Percentiles rank a stretch among this genome's conserved stretches.
These are phyloP conservation scores for Papilio xuthus DNA, from an alignment of 1,140 invertebrate genomes.

Conservation along the genomic window DNA sequence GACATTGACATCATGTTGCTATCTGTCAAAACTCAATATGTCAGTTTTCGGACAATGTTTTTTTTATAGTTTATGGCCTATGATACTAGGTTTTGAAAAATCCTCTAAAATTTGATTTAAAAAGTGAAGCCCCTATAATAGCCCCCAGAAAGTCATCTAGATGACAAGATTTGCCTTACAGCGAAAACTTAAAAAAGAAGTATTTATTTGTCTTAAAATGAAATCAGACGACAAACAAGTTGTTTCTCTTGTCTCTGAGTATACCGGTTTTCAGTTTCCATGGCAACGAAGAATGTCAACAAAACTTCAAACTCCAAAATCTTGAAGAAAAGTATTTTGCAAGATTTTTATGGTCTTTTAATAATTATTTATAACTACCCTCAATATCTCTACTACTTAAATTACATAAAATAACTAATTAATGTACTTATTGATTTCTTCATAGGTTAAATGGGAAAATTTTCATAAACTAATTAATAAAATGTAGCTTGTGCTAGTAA, in stretches of 20 bases:
- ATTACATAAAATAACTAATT: not conserved
- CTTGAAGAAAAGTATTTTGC: not conserved
- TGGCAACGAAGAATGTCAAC: constrained; percentile 33
- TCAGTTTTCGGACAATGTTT: too few relatives aligned
- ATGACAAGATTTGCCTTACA: too few relatives aligned
- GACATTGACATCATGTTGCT: not conserved
- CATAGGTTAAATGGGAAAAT: not conserved
- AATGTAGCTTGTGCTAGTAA: not conserved
- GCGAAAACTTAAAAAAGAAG: not conserved
- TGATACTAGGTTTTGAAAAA: too few relatives aligned
- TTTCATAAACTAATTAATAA: not conserved
- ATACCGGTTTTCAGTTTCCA: constrained; percentile 20
- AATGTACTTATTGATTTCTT: not conserved
- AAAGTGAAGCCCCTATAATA: too few relatives aligned
- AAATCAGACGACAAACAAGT: not conserved
- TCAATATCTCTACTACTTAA: not conserved
- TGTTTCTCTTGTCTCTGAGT: not conserved
- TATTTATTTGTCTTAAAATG: not conserved
- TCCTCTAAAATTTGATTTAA: too few relatives aligned
- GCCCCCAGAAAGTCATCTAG: too few relatives aligned
- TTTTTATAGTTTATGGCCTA: not conserved
- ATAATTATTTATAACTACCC: not conserved
- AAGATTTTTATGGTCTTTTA: not conserved
- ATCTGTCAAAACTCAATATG: not conserved
- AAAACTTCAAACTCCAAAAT: not conserved